These are phyloP conservation scores for Cerastis rubricosa DNA, from an alignment of 2,888 invertebrate genomes.

Conservation along the genomic window DNA sequence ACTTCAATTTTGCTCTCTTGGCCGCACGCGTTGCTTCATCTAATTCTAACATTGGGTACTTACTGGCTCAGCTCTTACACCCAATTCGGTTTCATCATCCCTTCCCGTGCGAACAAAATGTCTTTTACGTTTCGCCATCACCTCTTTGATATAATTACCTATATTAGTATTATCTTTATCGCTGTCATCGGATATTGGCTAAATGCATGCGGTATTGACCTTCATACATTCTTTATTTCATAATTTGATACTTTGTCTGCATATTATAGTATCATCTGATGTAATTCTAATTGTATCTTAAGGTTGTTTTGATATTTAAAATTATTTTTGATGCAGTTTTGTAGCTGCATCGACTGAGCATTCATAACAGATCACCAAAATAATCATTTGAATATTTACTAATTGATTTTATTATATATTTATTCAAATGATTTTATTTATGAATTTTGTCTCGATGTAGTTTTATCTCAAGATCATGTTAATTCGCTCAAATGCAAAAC, in stretches of 20 bases:
- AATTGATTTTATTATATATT: background rate
- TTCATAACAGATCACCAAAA: background rate
- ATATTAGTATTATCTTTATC: constrained; percentile 60
- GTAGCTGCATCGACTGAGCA: background rate
- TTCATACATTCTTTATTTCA: constrained; percentile 74
- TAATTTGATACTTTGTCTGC: constrained; percentile 65
- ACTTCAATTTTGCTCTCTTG: constrained; percentile 67
- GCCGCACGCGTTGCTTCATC: constrained; percentile 76
- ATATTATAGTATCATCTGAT: constrained; percentile 64
- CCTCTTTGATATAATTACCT: constrained; percentile 64
- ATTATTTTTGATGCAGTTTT: constrained; percentile 29
- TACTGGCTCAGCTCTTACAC: constrained; percentile 68
- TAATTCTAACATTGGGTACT: constrained; percentile 71
- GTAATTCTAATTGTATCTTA: constrained; percentile 63
- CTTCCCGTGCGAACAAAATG: constrained; percentile 79
- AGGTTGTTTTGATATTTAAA: constrained; percentile 57
- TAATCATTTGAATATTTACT: background rate
- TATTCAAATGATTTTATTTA: background rate
- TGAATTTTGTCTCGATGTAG: background rate
- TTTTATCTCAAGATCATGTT: background rate
- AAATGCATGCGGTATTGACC: constrained; percentile 71
- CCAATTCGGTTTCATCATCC: constrained; percentile 77
- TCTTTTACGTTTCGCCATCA: constrained; percentile 71
- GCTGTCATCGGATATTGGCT: constrained; percentile 71
- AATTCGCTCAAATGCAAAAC: background rate